These are phyloP conservation scores for Apostichopus californicus DNA, from an alignment of 35 echinoderm and acorn worm species.

Conservation along the genomic window DNA sequence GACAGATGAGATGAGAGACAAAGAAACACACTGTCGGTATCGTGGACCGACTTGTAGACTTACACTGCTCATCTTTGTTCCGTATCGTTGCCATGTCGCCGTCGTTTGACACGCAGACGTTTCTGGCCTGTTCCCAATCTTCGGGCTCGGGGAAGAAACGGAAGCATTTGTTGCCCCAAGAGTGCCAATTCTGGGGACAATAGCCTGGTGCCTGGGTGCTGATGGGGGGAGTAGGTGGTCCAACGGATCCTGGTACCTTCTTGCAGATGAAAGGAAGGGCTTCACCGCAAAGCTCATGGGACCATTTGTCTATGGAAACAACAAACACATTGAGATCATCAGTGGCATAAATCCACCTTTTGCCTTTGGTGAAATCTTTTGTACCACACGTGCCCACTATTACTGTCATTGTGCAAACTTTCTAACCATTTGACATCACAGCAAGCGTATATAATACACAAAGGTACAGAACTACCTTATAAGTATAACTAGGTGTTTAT, in stretches of 20 bases:
- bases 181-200: slow-evolving; percentile 63
- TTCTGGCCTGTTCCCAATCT: slow-evolving; percentile 51
- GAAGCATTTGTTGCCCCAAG: slow-evolving; percentile 72
- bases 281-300: slow-evolving; percentile 46
- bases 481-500: too few species aligned
- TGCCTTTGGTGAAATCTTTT: too few species aligned
- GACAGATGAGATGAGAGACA: too few species aligned
- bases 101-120: slow-evolving; percentile 29
- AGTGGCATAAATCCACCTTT: too few species aligned
- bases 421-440: too few species aligned
- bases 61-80: slow-evolving; percentile 66
- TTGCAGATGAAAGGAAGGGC: slow-evolving; percentile 67
- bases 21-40: not conserved
- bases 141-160: slow-evolving; percentile 41
- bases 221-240: slow-evolving; percentile 24
- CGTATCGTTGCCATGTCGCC: slow-evolving; percentile 66
- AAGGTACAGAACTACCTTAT: too few species aligned
- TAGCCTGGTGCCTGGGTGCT: slow-evolving; percentile 58
- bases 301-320: slow-evolving; percentile 55
- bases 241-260: slow-evolving; percentile 16
- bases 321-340: not conserved
- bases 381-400: too few species aligned
- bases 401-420: too few species aligned
- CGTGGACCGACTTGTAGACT: not conserved
- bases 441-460: too few species aligned